Conservation (phyloP, 2,888 invertebrate genomes). For the Pheosia tremula region DNA sequence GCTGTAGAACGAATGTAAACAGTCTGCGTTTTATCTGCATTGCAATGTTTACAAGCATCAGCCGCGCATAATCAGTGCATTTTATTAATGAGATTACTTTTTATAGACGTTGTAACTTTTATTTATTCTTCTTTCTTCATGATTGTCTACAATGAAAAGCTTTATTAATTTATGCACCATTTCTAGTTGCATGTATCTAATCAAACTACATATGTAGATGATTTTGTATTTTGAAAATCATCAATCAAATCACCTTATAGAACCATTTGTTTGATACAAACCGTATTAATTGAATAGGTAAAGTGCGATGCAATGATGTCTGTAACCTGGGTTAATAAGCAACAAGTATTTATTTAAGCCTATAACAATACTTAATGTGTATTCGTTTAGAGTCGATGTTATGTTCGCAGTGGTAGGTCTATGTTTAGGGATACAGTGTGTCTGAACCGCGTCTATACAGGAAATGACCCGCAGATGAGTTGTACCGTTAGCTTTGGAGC, state of each 20-base stretch:
- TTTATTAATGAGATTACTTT: constrained; percentile 16
- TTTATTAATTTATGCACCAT: too few relatives aligned
- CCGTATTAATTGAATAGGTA: too few relatives aligned
- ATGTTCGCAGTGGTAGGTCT: constrained; percentile 33
- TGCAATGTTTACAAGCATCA: constrained; percentile 47
- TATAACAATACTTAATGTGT: not conserved
- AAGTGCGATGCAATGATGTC: too few relatives aligned
- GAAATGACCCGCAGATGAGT: constrained; percentile 77
- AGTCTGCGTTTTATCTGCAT: constrained; percentile 66
- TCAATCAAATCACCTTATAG: too few relatives aligned
- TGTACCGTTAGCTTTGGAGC: constrained; percentile 52
- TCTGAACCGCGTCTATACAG: constrained; percentile 71
- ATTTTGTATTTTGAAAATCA: too few relatives aligned
- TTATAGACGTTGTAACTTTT: not conserved
- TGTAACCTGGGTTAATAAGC: too few relatives aligned
- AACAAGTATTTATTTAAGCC: too few relatives aligned
- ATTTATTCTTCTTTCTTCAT: not conserved
- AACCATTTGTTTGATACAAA: too few relatives aligned
- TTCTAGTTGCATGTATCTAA: too few relatives aligned
- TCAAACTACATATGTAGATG: too few relatives aligned
- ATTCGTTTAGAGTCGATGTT: not conserved
- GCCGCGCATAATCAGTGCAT: constrained; percentile 32
- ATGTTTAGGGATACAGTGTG: constrained; percentile 53
- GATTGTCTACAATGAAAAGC: not conserved
- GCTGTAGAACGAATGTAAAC: constrained; percentile 67